Evolutionary conservation across 2,888 invertebrate genomes (phyloP), one percentile per base, ranked within the genome.

Genomic region (Melanargia galathea): DNA sequence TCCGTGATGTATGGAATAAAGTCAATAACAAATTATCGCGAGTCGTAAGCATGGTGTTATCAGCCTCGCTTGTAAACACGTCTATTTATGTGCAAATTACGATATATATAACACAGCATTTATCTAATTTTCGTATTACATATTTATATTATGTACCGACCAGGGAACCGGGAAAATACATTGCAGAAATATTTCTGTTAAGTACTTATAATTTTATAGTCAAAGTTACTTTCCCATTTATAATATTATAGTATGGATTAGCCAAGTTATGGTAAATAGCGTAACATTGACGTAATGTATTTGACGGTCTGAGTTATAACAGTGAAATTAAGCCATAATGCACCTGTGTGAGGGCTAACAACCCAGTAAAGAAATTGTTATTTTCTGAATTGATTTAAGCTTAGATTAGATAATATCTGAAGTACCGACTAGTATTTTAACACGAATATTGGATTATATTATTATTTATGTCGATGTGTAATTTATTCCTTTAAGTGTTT

Each of bases 21-120:
- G 65, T 65, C 65, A 62, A 62, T 62, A 62, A 62, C 55, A 59
- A 65, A 43, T 59, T 59, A 59, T 54, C 48, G 13, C 38, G 22
- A 45, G 26, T 16, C 24, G 33, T 33, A 26, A 48, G 51, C 54
- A 35, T 54, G 48, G 54, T 63, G 64, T 48, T 62, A 62, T 62
- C 54, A 48, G 46, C 26, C 22, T 30, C 20, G 48, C n/a, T 59
- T 59, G 54, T 62, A 65, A 65, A 65, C 62, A 61, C n/a, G 13
- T 57, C 40, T 58, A 55, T 65, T 62, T 55, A 58, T 43, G 58
- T 65, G 62, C 62, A 62, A 62, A 55, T 61, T 54, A 40, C 33
- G 33, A 40, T 54, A 55, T 30, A 54, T 35, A 55, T n/a, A n/a
- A n/a, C n/a, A n/a, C n/a, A 65, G 40, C 40, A 40, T 49, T 62